Evolutionary conservation across 1,140 invertebrate species (phyloP).

Genomic region (Heliconius eleuchia): DNA sequence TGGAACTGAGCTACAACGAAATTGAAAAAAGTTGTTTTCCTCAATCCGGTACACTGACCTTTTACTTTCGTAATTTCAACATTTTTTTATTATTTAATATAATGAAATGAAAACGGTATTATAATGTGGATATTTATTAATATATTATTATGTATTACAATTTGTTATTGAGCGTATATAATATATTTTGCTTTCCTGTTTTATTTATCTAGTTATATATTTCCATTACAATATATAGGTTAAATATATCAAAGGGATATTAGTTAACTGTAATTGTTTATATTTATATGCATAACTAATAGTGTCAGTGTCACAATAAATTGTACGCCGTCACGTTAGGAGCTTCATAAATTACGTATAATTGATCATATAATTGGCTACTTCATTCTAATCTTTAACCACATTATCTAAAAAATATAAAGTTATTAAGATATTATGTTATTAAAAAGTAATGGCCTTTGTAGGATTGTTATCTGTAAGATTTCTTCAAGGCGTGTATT

Average conservation of each 20-base stretch:
- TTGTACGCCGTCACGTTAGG: not conserved
- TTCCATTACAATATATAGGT: no score
- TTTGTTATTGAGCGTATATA: not conserved
- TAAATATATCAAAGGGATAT: not conserved
- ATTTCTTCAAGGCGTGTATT: no score
- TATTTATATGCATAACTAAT: not conserved
- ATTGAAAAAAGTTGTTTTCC: slow-evolving; percentile 25
- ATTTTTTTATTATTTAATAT: not conserved
- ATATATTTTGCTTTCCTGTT: not conserved
- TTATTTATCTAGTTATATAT: no score
- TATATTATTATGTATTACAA: not conserved
- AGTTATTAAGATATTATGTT: slow-evolving; percentile 2
- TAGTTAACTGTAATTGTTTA: not conserved
- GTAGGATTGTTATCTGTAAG: not conserved
- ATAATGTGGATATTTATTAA: not conserved
- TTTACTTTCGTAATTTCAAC: slow-evolving; percentile 22
- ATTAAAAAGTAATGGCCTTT: not conserved
- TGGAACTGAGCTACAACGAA: slow-evolving; percentile 13
- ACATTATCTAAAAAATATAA: not conserved
- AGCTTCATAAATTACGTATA: not conserved
- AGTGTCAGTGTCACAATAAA: not conserved
- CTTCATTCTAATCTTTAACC: not conserved
- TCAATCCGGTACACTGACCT: slow-evolving; percentile 31
- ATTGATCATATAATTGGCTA: not conserved
- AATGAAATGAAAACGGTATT: not conserved